phyloP scores from a whole-genome alignment of 2,797 vertebrate genomes.

The Leuciscus waleckii region DNA sequence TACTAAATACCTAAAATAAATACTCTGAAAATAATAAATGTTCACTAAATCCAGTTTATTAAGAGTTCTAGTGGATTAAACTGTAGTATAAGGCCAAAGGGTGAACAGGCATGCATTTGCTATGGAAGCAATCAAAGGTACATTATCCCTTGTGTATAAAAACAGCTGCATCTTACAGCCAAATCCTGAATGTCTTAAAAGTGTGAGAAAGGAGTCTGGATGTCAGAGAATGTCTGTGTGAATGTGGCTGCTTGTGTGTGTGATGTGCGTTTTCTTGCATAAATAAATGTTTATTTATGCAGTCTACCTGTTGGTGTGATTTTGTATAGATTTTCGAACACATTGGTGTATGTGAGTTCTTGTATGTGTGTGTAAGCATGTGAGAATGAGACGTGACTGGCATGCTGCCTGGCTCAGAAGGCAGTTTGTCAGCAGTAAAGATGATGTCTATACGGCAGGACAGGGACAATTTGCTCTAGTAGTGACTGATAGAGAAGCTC shows the following conservation, averaged over 20 bases:
- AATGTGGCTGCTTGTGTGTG: not conserved
- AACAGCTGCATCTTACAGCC: not conserved
- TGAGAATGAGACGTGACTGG: not conserved
- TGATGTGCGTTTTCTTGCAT: not conserved
- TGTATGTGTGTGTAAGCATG: not conserved
- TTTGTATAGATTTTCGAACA: not conserved
- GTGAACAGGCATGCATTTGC: not conserved
- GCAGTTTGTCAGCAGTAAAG: constrained; percentile 47
- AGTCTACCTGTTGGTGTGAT: not conserved
- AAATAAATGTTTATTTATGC: not conserved
- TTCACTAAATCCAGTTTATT: not conserved
- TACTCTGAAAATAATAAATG: not conserved
- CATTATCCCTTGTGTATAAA: not conserved
- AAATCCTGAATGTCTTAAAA: not conserved
- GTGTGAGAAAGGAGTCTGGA: not conserved
- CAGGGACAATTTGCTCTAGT: constrained; percentile 34
- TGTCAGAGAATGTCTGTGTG: not conserved
- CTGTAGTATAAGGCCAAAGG: not conserved
- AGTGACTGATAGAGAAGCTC: constrained; percentile 45
- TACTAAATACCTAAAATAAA: not conserved
- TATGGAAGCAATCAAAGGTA: not conserved
- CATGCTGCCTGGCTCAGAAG: constrained; percentile 23
- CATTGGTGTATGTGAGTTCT: not conserved
- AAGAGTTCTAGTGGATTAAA: not conserved
- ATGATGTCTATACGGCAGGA: constrained; percentile 4